A percentile compares a stretch with the other conserved stretches of the same genome.
phyloP scores from a whole-genome alignment of 2,888 invertebrate genomes.

The Liodrosophila aerea region DNA sequence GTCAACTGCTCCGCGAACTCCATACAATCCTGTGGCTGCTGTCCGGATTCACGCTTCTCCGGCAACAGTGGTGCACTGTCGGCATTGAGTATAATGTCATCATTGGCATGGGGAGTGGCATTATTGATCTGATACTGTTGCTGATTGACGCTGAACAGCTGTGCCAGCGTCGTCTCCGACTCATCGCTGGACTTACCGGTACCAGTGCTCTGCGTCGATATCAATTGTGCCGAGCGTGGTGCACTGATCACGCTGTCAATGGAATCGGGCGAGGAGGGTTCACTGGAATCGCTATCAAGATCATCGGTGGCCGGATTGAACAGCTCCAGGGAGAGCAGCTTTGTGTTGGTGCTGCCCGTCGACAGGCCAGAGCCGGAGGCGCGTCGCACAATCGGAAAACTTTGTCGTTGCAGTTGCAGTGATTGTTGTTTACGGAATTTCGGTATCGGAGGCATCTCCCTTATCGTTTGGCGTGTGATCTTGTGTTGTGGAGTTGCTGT shows the following conservation, averaged over 20 bases:
- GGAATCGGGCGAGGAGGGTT: slow-evolving; percentile 92
- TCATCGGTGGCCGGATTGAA: slow-evolving; percentile 96
- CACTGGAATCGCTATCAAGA: slow-evolving; percentile 94
- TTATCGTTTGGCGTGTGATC: slow-evolving; percentile 85
- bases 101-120: slow-evolving; percentile 47
- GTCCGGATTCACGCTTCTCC: slow-evolving; percentile 43
- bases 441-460: slow-evolving; percentile 86
- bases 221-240: slow-evolving; percentile 69
- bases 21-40: slow-evolving; percentile 86
- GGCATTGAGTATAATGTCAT: slow-evolving; percentile 76
- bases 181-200: slow-evolving; percentile 56
- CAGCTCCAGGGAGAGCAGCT: slow-evolving; percentile 90
- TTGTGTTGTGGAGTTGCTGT: slow-evolving; percentile 69
- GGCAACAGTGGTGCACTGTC: slow-evolving; percentile 72
- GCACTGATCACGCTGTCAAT: slow-evolving; percentile 93
- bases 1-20: slow-evolving; percentile 92
- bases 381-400: slow-evolving; percentile 89
- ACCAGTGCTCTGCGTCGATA: slow-evolving; percentile 30
- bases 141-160: slow-evolving; percentile 50
- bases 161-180: slow-evolving; percentile 42
- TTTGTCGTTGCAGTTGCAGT: slow-evolving; percentile 77
- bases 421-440: slow-evolving; percentile 83
- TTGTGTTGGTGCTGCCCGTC: slow-evolving; percentile 84
- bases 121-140: slow-evolving; percentile 61
- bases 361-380: slow-evolving; percentile 82